phyloP scores from a whole-genome alignment of 2,797 vertebrate species.

The Mycteria americana region DNA sequence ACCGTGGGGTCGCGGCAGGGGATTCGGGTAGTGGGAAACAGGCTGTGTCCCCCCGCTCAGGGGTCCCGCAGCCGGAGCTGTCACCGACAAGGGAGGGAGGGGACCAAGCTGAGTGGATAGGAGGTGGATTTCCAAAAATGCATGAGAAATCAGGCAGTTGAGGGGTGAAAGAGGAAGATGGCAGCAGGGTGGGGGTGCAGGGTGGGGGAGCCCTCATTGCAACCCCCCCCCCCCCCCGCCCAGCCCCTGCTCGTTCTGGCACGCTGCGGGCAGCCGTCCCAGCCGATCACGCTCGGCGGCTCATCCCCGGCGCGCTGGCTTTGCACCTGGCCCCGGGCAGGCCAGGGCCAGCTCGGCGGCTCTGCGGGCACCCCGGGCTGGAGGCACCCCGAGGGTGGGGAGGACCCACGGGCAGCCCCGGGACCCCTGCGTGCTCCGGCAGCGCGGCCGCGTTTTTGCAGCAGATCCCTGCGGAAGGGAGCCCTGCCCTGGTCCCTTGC shows the following conservation, averaged over 20 bases:
- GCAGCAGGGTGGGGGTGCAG: neutral
- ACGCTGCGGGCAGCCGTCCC: neutral
- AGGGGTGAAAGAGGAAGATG: neutral
- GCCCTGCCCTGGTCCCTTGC: neutral
- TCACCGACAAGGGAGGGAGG: neutral
- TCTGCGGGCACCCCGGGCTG: neutral
- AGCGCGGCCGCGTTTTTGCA: neutral
- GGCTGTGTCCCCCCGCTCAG: accelerated
- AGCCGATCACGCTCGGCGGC: neutral
- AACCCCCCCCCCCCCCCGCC: accelerated
- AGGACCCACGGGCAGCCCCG: neutral
- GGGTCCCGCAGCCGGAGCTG: accelerated
- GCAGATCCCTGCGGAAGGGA: neutral
- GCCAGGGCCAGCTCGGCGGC: neutral
- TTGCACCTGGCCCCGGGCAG: neutral
- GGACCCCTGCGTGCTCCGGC: accelerated
- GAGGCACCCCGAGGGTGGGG: neutral
- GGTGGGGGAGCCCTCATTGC: neutral
- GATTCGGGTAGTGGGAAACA: neutral
- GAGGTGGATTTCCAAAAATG: neutral
- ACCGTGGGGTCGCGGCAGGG: accelerated
- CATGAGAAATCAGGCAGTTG: neutral
- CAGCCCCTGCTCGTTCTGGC: neutral
- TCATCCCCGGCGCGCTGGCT: neutral
- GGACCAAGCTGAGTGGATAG: neutral